A percentile compares a stretch with the other conserved stretches of the same genome.
Evolutionary conservation across 2,797 vertebrate species (phyloP).

Genomic region (Lacerta bilineata): DNA sequence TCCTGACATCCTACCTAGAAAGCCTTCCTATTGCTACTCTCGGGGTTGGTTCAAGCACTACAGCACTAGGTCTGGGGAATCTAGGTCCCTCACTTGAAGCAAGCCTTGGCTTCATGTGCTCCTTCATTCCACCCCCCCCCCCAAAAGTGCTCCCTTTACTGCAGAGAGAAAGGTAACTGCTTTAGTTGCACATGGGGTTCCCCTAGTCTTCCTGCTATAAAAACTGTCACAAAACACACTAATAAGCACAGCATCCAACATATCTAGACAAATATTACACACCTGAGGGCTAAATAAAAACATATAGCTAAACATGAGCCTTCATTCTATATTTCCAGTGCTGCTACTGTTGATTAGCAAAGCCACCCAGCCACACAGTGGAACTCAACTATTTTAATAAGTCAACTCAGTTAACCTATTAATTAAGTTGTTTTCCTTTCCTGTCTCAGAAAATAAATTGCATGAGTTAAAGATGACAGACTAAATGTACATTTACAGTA

Average conservation of each 20-base stretch:
- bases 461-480: slow-evolving; percentile 5
- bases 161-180: background rate
- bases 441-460: slow-evolving; percentile 25
- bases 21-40: background rate
- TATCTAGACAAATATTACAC: background rate
- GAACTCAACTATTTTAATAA: slow-evolving; percentile 5
- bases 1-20: background rate
- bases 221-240: background rate
- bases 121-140: background rate
- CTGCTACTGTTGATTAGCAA: slow-evolving; percentile 7
- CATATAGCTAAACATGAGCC: background rate
- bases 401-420: slow-evolving; percentile 24
- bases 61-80: background rate
- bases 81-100: background rate
- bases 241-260: background rate
- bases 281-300: background rate
- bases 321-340: background rate
- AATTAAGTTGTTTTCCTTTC: slow-evolving; percentile 37
- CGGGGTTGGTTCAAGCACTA: background rate
- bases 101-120: background rate
- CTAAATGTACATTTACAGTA: slow-evolving; percentile 4
- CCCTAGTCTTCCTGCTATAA: background rate
- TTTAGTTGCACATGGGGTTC: background rate
- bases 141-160: background rate
- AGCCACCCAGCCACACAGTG: background rate